Evolutionary conservation across 1,140 invertebrate species (phyloP).

Genomic region (Atta colombica): DNA sequence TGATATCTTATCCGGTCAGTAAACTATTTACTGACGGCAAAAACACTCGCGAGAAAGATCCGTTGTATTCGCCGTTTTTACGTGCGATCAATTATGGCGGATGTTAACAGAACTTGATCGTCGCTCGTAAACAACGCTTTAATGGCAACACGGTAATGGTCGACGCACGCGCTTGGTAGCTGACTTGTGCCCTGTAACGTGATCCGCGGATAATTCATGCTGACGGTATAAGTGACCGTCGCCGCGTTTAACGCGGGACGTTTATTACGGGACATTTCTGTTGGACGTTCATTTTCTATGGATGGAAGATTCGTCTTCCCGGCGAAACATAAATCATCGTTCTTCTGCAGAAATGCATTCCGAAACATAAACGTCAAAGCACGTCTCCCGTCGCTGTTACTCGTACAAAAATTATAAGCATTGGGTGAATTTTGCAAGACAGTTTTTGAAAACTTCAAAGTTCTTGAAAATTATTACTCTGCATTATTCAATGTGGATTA

Average conservation of each 20-base stretch:
- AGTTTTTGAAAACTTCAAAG: neutral
- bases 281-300: slow-evolving; percentile 50
- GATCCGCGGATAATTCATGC: slow-evolving; percentile 65
- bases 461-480: neutral
- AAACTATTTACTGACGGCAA: slow-evolving; percentile 19
- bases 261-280: slow-evolving; percentile 67
- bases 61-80: slow-evolving; percentile 38
- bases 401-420: slow-evolving; percentile 22
- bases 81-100: slow-evolving; percentile 62
- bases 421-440: neutral
- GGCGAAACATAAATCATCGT: slow-evolving; percentile 55
- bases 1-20: neutral
- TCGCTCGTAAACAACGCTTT: slow-evolving; percentile 71
- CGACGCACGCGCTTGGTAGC: slow-evolving; percentile 60
- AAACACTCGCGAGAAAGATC: slow-evolving; percentile 21
- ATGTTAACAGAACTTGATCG: slow-evolving; percentile 70
- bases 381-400: neutral
- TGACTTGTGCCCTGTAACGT: slow-evolving; percentile 66
- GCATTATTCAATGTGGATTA: slow-evolving; percentile 16
- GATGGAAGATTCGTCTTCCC: slow-evolving; percentile 52
- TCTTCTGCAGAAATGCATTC: slow-evolving; percentile 23
- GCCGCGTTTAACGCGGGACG: slow-evolving; percentile 64
- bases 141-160: slow-evolving; percentile 63
- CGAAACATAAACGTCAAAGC: slow-evolving; percentile 45
- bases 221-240: slow-evolving; percentile 47